These are phyloP conservation scores for Pyrgus malvae DNA, from an alignment of 2,888 invertebrate species.

Conservation along the genomic window DNA sequence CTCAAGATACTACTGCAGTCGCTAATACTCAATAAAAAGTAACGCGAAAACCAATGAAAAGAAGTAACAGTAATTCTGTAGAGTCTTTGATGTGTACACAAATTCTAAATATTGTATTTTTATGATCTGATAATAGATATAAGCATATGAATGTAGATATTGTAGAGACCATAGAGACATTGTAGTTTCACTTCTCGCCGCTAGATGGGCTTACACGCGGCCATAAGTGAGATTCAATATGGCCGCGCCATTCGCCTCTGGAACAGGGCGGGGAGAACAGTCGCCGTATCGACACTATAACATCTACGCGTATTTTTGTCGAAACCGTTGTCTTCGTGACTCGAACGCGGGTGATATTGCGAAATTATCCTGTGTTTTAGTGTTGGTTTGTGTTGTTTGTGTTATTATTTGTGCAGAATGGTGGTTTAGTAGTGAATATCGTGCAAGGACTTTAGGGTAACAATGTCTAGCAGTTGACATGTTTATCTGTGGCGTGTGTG, in stretches of 20 bases:
- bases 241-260: slow-evolving; percentile 78
- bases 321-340: slow-evolving; percentile 74
- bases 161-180: slow-evolving; percentile 4
- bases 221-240: slow-evolving; percentile 71
- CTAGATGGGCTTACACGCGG: slow-evolving; percentile 64
- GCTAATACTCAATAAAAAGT: not conserved
- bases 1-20: not conserved
- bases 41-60: no score
- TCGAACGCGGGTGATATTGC: slow-evolving; percentile 76
- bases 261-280: slow-evolving; percentile 81
- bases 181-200: slow-evolving; percentile 48
- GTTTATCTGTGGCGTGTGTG: slow-evolving; percentile 82
- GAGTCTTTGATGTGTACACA: no score
- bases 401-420: slow-evolving; percentile 68
- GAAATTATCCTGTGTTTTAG: slow-evolving; percentile 72
- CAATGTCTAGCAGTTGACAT: slow-evolving; percentile 82
- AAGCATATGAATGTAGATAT: no score
- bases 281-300: slow-evolving; percentile 73
- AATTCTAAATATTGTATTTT: no score
- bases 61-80: no score
- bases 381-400: slow-evolving; percentile 70
- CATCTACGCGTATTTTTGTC: slow-evolving; percentile 78
- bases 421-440: slow-evolving; percentile 75
- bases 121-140: no score
- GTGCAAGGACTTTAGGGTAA: slow-evolving; percentile 79